Conservation (phyloP, 1,140 invertebrate genomes). For the Aphidius ervi region DNA sequence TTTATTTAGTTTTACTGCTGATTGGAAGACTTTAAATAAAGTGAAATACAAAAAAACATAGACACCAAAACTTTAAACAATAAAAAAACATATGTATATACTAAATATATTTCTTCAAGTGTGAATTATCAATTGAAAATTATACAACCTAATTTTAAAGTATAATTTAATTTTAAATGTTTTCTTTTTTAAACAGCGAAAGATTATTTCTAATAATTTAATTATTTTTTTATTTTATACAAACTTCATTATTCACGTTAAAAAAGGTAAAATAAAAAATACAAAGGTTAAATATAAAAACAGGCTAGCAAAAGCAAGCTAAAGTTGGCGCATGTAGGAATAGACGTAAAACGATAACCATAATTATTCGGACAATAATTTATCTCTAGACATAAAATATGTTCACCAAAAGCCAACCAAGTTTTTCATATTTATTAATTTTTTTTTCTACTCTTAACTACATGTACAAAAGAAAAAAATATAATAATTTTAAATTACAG, state of each 20-base stretch:
- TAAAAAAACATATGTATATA: not conserved
- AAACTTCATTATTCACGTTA: no score
- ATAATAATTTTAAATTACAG: not conserved
- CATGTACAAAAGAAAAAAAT: not conserved
- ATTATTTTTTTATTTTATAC: no score
- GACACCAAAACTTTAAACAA: no score
- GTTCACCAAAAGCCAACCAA: not conserved
- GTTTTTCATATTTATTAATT: not conserved
- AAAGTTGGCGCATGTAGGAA: not conserved
- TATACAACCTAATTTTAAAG: not conserved
- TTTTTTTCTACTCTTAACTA: no score
- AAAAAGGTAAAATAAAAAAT: no score
- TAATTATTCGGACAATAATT: constrained; percentile 7
- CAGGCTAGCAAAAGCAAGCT: no score
- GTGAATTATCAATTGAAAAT: no score
- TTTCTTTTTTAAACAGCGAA: not conserved
- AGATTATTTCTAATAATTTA: no score
- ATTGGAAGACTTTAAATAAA: constrained; percentile 4
- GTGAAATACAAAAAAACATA: not conserved
- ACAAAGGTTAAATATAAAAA: no score
- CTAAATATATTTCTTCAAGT: not conserved
- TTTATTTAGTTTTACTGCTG: constrained; percentile 15
- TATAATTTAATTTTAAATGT: not conserved
- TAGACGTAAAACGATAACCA: constrained; percentile 3
- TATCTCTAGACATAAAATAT: constrained; percentile 2